Conservation (phyloP, 2,797 vertebrate species). For the Glossophaga mutica region DNA sequence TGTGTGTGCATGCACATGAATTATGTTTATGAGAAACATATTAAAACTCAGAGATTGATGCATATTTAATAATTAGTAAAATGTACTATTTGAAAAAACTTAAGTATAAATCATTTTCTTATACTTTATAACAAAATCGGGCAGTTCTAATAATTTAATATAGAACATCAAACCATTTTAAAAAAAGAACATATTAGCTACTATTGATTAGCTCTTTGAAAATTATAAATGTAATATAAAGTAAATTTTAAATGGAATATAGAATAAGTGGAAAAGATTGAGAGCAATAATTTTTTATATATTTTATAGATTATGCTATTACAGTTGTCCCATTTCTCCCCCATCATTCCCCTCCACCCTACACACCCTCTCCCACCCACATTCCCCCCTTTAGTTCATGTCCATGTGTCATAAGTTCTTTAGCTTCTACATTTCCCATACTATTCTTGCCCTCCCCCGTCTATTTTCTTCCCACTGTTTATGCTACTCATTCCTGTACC, state of each 20-base stretch:
- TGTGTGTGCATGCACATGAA: not conserved
- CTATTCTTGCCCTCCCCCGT: no score
- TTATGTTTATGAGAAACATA: not conserved
- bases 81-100: not conserved
- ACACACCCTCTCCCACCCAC: no score
- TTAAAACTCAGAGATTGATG: not conserved
- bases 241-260: not conserved
- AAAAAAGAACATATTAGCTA: not conserved
- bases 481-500: no score
- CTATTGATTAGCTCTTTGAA: not conserved
- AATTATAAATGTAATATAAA: not conserved
- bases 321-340: no score
- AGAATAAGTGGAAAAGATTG: not conserved
- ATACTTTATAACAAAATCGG: not conserved
- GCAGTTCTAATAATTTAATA: not conserved
- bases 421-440: no score
- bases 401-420: no score
- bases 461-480: no score
- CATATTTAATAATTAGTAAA: not conserved
- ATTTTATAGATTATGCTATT: no score
- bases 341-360: no score
- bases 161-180: conserved; percentile 7
- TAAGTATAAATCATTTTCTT: not conserved
- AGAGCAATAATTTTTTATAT: no score
- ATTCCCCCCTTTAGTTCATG: no score